Conservation (phyloP, 1,140 invertebrate species). For the Zaprionus gabonicus region DNA sequence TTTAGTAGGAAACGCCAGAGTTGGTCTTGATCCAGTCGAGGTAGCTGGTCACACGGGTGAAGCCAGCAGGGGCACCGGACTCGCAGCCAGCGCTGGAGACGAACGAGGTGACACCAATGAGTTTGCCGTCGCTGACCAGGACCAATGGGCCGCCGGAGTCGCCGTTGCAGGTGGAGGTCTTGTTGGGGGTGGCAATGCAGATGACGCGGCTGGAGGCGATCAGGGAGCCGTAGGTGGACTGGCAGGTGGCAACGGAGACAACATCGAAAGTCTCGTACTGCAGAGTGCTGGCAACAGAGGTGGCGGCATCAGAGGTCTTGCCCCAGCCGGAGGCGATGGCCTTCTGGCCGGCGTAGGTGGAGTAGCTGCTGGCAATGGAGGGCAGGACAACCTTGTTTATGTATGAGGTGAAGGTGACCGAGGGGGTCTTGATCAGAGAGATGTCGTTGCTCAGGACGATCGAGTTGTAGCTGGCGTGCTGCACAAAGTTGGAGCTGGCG, state of each 20-base stretch:
- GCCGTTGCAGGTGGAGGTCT: constrained; percentile 83
- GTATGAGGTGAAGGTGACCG: constrained; percentile 17
- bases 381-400: constrained; percentile 58
- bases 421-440: constrained; percentile 53
- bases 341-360: constrained; percentile 50
- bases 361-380: constrained; percentile 43
- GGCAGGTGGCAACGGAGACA: constrained; percentile 30
- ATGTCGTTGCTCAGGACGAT: constrained; percentile 59
- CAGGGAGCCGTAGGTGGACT: constrained; percentile 40
- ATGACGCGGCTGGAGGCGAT: constrained; percentile 37
- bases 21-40: constrained; percentile 85
- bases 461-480: constrained; percentile 65
- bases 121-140: constrained; percentile 67
- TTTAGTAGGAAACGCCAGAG: constrained; percentile 52
- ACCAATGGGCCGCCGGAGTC: constrained; percentile 86
- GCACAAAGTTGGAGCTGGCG: constrained; percentile 39
- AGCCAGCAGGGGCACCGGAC: constrained; percentile 85
- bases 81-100: constrained; percentile 66
- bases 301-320: constrained; percentile 54
- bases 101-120: constrained; percentile 85
- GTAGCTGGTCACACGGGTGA: constrained; percentile 85
- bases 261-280: constrained; percentile 35
- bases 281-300: constrained; percentile 45
- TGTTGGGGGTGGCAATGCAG: constrained; percentile 60
- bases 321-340: constrained; percentile 72